A percentile compares a stretch with the other conserved stretches of the same genome.
Conservation (phyloP, 64 coral and sea anemone genomes). For the Montipora capricornis region DNA sequence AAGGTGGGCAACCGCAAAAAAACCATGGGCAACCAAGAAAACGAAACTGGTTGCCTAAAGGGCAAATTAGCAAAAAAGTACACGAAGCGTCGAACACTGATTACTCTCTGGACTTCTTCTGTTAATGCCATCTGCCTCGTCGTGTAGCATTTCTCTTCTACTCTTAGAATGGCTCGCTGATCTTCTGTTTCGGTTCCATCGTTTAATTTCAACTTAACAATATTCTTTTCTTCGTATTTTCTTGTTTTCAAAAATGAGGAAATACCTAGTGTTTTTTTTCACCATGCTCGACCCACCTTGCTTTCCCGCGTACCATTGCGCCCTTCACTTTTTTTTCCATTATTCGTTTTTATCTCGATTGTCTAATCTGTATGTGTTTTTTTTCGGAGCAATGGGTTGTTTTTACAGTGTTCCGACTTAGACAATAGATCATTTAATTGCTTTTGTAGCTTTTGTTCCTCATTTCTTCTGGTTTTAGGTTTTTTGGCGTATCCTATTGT, state of each 20-base stretch:
- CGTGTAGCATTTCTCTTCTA: too few species aligned
- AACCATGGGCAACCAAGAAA: too few species aligned
- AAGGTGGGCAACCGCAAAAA: too few species aligned
- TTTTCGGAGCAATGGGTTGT: neutral
- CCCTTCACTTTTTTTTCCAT: neutral
- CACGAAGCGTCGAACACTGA: too few species aligned
- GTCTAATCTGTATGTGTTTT: neutral
- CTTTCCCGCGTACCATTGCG: conserved; percentile 1
- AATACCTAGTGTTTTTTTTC: neutral
- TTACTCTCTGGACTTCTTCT: too few species aligned
- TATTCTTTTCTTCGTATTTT: too few species aligned
- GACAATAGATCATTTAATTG: conserved; percentile 14
- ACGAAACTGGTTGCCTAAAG: too few species aligned
- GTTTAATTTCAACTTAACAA: too few species aligned
- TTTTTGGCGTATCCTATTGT: neutral
- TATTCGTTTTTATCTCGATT: neutral
- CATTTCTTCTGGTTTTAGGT: neutral
- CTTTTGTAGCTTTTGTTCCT: neutral
- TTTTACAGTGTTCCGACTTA: neutral
- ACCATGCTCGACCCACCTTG: conserved; percentile 3
- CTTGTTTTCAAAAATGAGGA: conserved; percentile 6
- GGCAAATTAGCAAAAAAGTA: too few species aligned
- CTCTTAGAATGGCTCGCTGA: too few species aligned
- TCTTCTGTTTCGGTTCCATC: too few species aligned
- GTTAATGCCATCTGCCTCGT: too few species aligned